Evolutionary conservation across 1,140 invertebrate genomes (phyloP), one percentile per base, ranked within the genome.

Genomic region (Drosophila parvula): DNA sequence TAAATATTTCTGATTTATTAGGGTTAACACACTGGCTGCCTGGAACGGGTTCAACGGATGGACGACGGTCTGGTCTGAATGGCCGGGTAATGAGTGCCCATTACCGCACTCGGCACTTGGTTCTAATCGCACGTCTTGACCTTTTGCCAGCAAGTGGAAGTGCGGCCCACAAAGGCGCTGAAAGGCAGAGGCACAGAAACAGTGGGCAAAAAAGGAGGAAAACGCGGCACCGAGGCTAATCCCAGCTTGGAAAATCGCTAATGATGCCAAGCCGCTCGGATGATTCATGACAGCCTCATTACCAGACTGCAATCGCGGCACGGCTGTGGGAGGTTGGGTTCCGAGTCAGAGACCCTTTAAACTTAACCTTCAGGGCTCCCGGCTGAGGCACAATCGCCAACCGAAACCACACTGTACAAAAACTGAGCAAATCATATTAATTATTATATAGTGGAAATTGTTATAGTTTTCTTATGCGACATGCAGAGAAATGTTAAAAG

Each of bases 291-390:
- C 64, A 53, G 44, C 57, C 74, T 78, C 75, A 78, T 78, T 70
- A 78, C 45, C 65, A 48, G 43, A 12, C 36, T 36, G 40, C 68
- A 58, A 22, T 50, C 36, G 41, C 22, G 51, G 28, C 38, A 34
- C 22, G 51, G 28, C 38, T 56, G 48, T 62, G 50, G 50, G 60
- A 62, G 71, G 51, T 45, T 30, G 38, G 40, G 34, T 28, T 28
- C 22, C 58, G 44, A 79, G 82, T 81, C 81, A 83, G 67, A 79
- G 79, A 82, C 68, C 83, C 63, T 62, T 60, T 78, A 63, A 79
- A 83, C 76, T 83, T 86, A 88, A 86, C 79, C 84, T 86, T 86
- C 79, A 73, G 59, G 64, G 50, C 44, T 65, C 16, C 43, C 63
- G 48, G n/a, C 56, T 55, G 57, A 43, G 43, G 22, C 41, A 18